A percentile compares a stretch with the other conserved stretches of the same genome.
Evolutionary conservation across 1,140 invertebrate genomes (phyloP).

Genomic region (Plectus sambesii): DNA sequence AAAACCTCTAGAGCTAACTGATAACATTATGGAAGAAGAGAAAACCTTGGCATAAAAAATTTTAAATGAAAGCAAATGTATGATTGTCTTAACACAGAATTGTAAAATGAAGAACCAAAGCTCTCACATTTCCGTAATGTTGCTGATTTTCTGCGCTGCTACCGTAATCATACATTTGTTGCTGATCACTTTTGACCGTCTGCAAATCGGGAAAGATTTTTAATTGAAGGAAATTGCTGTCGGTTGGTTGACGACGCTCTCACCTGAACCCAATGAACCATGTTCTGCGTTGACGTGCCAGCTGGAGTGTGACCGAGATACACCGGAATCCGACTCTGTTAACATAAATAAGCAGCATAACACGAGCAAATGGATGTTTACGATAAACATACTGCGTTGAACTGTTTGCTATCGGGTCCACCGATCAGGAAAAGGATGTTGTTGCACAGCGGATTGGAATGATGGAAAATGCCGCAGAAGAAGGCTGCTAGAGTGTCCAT

Average conservation of each 20-base stretch:
- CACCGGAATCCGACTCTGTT: constrained; percentile 62
- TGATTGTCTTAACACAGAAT: too few relatives aligned
- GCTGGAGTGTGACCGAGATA: constrained; percentile 68
- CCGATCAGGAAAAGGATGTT: constrained; percentile 21
- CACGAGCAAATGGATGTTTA: too few relatives aligned
- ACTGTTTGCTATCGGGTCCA: constrained; percentile 18
- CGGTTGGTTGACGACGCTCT: too few relatives aligned
- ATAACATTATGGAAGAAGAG: too few relatives aligned
- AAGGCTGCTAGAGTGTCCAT: constrained; percentile 16
- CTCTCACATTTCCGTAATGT: constrained; percentile 22
- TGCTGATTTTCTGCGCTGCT: constrained; percentile 8
- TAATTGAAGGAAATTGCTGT: too few relatives aligned
- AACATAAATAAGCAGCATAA: too few relatives aligned
- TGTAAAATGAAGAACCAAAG: too few relatives aligned
- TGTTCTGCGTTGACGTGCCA: constrained; percentile 63
- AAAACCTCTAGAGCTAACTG: too few relatives aligned
- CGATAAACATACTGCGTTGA: too few relatives aligned
- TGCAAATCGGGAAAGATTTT: too few relatives aligned
- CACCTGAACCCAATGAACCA: constrained; percentile 55
- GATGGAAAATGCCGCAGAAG: constrained; percentile 10
- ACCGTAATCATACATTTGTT: constrained; percentile 28
- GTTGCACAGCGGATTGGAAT: constrained; percentile 14
- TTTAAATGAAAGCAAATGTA: too few relatives aligned
- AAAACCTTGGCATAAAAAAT: too few relatives aligned
- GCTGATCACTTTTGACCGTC: constrained; percentile 29